Evolutionary conservation across 2,888 invertebrate genomes (phyloP), one percentile per base, ranked within the genome.

Genomic region (Agrilus mali): DNA sequence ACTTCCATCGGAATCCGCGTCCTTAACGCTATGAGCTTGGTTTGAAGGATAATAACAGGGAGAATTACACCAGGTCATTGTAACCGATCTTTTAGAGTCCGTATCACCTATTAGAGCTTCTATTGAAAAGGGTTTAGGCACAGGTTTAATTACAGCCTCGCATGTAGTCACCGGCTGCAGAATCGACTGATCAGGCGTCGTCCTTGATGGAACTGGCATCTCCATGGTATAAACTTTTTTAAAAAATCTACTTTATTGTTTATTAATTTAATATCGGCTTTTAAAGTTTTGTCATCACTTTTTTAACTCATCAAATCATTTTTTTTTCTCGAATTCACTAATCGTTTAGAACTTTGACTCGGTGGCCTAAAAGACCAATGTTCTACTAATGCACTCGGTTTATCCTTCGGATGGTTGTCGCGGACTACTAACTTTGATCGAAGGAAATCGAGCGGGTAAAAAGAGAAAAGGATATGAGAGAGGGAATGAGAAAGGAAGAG

Each of bases 121-220:
- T 37, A 78, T 78, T 1, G 77, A 74, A 60, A 78, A 78, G 1
- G 78, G 75, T 53, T 72, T 75, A 3, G 77, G 77, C 40, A 70
- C 68, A 3, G 65, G 60, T 53, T 64, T 67, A n/a, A 61, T 60
- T 36, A 59, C 50, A 32, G 53, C 49, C 36, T 56, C 55, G 46
- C 48, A 48, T 34, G 43, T 49, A 35, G 35, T 17, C 15, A 35
- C 15, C 6, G 16, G 35, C 12, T 16, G 16, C 16, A 17, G 44
- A 35, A 44, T 48, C 4, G 52, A 49, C 35, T 50, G 50, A 20
- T 55, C 48, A 31, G 56, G 31, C 16, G 53, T 47, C 38, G 57
- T 55, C 43, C 54, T 53, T 2, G 53, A 50, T 14, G 56, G 53
- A 33, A 57, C 42, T 37, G 57, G 57, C 58, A 58, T 58, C 27